These are phyloP conservation scores for Dipodomys merriami DNA, from an alignment of 2,113 vertebrate species.

Conservation along the genomic window DNA sequence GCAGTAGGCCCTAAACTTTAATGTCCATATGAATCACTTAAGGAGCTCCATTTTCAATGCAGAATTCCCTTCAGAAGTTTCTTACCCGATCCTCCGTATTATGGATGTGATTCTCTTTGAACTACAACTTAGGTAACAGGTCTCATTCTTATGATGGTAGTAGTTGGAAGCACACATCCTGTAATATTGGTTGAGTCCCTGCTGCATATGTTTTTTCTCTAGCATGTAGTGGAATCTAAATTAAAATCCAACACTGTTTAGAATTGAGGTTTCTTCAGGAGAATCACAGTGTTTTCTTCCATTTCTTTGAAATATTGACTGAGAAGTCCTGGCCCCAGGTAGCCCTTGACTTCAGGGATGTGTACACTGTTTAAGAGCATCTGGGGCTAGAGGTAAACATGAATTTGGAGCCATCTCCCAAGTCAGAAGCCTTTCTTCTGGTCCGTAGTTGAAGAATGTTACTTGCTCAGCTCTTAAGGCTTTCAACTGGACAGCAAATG, in stretches of 20 bases:
- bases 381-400: not conserved
- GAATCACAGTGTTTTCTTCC: not conserved
- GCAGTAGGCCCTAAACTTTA: too few relatives aligned
- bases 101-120: too few relatives aligned
- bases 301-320: not conserved
- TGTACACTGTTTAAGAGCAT: too few relatives aligned
- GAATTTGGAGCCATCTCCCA: rapidly evolving
- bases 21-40: too few relatives aligned
- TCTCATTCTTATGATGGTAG: too few relatives aligned
- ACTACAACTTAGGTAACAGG: too few relatives aligned
- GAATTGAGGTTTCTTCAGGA: not conserved
- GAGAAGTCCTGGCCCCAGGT: not conserved
- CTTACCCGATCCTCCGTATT: too few relatives aligned
- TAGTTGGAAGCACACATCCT: not conserved
- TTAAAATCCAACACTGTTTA: not conserved
- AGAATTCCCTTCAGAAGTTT: too few relatives aligned
- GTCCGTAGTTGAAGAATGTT: rapidly evolving
- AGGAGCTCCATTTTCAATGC: too few relatives aligned
- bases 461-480: not conserved
- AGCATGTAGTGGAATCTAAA: not conserved
- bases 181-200: not conserved
- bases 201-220: not conserved
- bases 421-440: not conserved
- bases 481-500: slow-evolving; percentile 40
- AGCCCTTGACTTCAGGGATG: not conserved